Evolutionary conservation across 2,113 vertebrate species (phyloP).

Genomic region (Isichthys henryi): DNA sequence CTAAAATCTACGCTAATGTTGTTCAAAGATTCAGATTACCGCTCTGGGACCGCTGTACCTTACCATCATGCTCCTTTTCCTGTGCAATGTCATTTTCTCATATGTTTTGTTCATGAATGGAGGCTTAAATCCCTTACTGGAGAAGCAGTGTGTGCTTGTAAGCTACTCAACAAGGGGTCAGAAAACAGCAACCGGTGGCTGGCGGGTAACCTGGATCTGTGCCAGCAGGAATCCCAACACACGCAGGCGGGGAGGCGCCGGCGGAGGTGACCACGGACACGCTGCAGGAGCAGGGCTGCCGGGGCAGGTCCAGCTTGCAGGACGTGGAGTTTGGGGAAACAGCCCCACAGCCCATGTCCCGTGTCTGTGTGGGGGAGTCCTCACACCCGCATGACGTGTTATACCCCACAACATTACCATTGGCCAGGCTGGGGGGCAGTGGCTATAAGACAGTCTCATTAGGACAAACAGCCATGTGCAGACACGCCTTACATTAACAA

Average conservation of each 20-base stretch:
- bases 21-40: background rate
- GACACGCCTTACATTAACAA: background rate
- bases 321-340: constrained; percentile 22
- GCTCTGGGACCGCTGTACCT: too few relatives aligned
- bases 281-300: constrained; percentile 33
- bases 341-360: constrained; percentile 33
- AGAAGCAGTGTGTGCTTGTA: background rate
- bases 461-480: background rate
- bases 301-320: constrained; percentile 41
- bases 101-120: background rate
- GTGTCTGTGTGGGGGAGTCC: background rate
- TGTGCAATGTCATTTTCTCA: background rate
- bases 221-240: constrained; percentile 30
- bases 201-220: constrained; percentile 30
- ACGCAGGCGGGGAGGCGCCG: constrained; percentile 43
- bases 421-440: constrained; percentile 35
- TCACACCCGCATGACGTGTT: constrained; percentile 38
- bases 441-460: constrained; percentile 27
- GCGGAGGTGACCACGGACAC: constrained; percentile 46
- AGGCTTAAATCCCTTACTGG: background rate
- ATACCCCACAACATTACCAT: constrained; percentile 42
- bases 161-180: background rate
- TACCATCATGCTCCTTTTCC: background rate
- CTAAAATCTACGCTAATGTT: background rate
- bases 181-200: background rate